Conservation (phyloP, 2,113 vertebrate species). For the Lontra canadensis region DNA sequence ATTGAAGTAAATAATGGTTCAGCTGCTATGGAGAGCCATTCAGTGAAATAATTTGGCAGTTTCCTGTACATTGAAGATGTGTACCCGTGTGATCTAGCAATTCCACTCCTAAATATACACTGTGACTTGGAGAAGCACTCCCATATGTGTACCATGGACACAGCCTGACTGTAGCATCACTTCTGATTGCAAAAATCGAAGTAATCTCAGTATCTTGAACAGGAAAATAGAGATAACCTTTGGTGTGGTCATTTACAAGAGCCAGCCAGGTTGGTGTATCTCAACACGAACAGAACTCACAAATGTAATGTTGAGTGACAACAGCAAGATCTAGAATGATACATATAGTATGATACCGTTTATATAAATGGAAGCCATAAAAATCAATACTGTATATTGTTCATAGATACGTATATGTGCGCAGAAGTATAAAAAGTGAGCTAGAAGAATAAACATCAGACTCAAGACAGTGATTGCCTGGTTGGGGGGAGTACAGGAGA, state of each 20-base stretch:
- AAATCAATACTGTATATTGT: neutral
- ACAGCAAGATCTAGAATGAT: neutral
- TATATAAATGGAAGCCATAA: neutral
- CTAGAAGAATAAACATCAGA: neutral
- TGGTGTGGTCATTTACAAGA: neutral
- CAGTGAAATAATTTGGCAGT: neutral
- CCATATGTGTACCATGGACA: neutral
- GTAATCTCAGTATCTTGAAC: neutral
- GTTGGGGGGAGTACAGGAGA: neutral
- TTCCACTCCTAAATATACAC: neutral
- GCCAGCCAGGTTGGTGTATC: neutral
- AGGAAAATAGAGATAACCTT: neutral
- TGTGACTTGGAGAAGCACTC: neutral
- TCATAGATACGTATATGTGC: neutral
- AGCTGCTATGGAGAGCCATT: neutral
- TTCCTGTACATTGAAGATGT: neutral
- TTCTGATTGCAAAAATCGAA: neutral
- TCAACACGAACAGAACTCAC: neutral
- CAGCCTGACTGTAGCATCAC: neutral
- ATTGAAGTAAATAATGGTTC: neutral
- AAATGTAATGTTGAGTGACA: neutral
- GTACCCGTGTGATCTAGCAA: neutral
- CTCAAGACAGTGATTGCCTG: neutral
- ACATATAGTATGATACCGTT: neutral
- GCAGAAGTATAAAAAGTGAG: neutral